Evolutionary conservation across 2,888 invertebrate genomes (phyloP), one percentile per base, ranked within the genome.

Genomic region (Gnatocerus cornutus): DNA sequence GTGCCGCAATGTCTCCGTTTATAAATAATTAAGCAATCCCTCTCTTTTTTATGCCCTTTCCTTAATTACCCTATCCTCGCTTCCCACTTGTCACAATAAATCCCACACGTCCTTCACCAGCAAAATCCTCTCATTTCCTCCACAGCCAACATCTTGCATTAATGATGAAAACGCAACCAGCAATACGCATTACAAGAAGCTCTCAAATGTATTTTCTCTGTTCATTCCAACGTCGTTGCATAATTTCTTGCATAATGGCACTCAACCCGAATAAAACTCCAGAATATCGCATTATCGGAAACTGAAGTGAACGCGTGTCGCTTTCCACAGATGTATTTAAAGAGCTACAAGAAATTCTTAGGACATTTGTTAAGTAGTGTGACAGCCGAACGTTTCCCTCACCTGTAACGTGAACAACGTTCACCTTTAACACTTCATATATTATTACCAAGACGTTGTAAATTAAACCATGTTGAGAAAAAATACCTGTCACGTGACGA

Each of bases 391-490:
- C 63, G 69, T 63, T 67, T 67, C 52, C 69, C 30, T 69, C 69
- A 69, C 62, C 56, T 70, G 67, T 55, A 69, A 69, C 64, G 29
- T 50, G 61, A 52, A 70, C 70, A 64, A 67, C 66, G 50, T 10
- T 67, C 70, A 70, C 70, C 70, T 70, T 67, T 62, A 70, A 62
- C 70, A 70, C 70, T 67, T 67, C 56, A 70, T 70, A 67, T 67
- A 62, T 67, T 70, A 70, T 67, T 56, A 55, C 55, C 14, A n/a
- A 30, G 66, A 48, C 30, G 55, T 55, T 62, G 62, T 68, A 68
- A 68, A 68, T 68, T 59, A 62, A 53, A 61, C 13, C 33, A 37
- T 16, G 50, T 4, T 29, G 45, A 43, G 37, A 59, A 67, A 67
- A 68, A 67, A 48, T 66, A 50, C 27, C 46, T 59, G 67, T 50